Evolutionary conservation across 92 coral and sea anemone species (phyloP).

Genomic region (Parazoanthus darwini): DNA sequence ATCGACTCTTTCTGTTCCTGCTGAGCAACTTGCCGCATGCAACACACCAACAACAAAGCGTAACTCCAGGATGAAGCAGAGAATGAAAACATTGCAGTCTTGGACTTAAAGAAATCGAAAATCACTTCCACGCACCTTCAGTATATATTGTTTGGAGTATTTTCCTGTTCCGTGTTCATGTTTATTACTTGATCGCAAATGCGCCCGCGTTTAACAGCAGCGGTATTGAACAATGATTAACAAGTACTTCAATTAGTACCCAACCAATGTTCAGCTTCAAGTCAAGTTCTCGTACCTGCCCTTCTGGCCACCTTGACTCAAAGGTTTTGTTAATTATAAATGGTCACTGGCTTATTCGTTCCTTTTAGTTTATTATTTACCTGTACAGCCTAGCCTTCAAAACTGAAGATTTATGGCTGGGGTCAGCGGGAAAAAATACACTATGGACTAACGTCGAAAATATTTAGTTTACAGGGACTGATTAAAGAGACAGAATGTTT

Average conservation of each 20-base stretch:
- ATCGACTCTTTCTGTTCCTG: neutral
- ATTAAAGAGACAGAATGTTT: no score
- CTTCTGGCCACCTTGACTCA: no score
- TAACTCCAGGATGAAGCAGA: neutral
- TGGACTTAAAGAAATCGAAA: neutral
- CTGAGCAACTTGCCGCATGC: neutral
- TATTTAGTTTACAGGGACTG: no score
- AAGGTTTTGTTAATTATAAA: no score
- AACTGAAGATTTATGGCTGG: no score
- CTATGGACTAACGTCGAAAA: no score
- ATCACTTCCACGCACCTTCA: neutral
- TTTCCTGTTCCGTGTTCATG: conserved; percentile 17
- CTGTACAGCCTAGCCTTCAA: no score
- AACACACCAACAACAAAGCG: neutral
- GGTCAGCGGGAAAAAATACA: no score
- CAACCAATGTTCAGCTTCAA: no score
- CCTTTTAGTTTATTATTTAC: no score
- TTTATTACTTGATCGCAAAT: neutral
- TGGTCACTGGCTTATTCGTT: no score
- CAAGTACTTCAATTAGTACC: neutral
- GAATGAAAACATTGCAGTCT: neutral
- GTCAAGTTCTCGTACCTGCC: no score
- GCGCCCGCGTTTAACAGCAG: neutral
- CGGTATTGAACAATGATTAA: neutral
- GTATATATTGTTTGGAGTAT: neutral